Evolutionary conservation across 2,888 invertebrate genomes (phyloP).

Genomic region (Heteromurus nitidus): DNA sequence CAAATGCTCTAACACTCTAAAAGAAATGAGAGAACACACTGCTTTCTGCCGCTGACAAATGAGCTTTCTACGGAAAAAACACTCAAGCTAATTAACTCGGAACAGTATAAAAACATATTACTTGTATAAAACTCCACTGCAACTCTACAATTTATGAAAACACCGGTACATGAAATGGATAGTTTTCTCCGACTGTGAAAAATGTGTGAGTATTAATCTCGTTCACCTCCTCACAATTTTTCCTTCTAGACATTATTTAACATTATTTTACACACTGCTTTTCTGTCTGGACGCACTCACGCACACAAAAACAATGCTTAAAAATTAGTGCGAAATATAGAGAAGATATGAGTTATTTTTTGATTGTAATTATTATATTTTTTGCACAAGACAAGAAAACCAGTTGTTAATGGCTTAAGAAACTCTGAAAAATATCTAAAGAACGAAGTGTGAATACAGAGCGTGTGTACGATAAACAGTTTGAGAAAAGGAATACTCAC

Average conservation of each 20-base stretch:
- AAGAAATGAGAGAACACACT: conserved; percentile 9
- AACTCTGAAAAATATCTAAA: too few relatives aligned
- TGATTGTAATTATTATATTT: too few relatives aligned
- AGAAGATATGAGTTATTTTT: too few relatives aligned
- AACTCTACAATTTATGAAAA: conserved; percentile 20
- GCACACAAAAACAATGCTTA: conserved; percentile 40
- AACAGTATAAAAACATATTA: not conserved
- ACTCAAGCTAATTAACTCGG: not conserved
- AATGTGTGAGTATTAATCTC: too few relatives aligned
- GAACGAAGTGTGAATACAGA: too few relatives aligned
- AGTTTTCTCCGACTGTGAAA: too few relatives aligned
- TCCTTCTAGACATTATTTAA: not conserved
- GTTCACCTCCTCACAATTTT: too few relatives aligned
- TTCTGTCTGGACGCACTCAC: conserved; percentile 40
- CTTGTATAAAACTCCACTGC: conserved; percentile 20
- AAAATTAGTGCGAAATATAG: too few relatives aligned
- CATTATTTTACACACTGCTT: conserved; percentile 13
- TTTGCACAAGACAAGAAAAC: not conserved
- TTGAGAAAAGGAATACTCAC: conserved; percentile 81
- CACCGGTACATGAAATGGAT: conserved; percentile 20
- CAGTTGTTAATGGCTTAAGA: not conserved
- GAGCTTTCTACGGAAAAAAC: not conserved
- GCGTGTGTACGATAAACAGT: too few relatives aligned
- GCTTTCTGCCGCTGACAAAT: not conserved
- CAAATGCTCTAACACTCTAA: not conserved